Evolutionary conservation across 2,797 vertebrate genomes (phyloP), one percentile per base, ranked within the genome.

Genomic region (Melanotaenia trifasciata): DNA sequence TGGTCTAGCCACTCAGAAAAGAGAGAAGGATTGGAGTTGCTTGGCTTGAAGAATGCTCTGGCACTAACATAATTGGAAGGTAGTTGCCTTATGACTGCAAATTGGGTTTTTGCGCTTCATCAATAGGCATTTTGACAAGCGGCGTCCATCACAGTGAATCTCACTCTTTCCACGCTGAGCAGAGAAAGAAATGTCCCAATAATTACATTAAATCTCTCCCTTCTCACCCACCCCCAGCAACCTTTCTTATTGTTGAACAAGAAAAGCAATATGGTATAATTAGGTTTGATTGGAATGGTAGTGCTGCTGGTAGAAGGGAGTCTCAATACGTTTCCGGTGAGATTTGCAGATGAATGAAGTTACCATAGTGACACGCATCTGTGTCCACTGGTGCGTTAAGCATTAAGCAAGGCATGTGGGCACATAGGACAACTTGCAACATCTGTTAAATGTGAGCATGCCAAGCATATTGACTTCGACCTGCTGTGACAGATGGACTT

Each of bases 181-280:
- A 93, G 94, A 96, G 94, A 95, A 95, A 95, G 95, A 95, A 95
- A 95, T 94, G 95, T 96, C 95, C 96, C 94, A 94, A 96, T 97
- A 96, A 98, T 96, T 96, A 96, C 94, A 94, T 97, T 96, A 96
- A 90, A 91, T 90, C 83, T 87, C 85, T 79, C 80, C 80, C 65
- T 47, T 70, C 84, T 83, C 84, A 64, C 72, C 82, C 85, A 88
- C 88, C 89, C 90, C 89, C 89, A 91, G 92, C 94, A 95, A 95
- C 95, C 96, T 94, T 94, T 94, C 95, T 96, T 96, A 96, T 96
- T 96, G 96, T 97, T 92, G 95, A 95, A 97, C 97, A 96, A 96
- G 96, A 96, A 97, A 97, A 97, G 96, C 96, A 95, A 96, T 96
- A 96, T 95, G 96, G 95, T 96, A 95, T 98, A 97, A 98, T 99